Evolutionary conservation across 2,888 invertebrate species (phyloP), one percentile per base, ranked within the genome.

Genomic region (Tricholauxania praeusta): DNA sequence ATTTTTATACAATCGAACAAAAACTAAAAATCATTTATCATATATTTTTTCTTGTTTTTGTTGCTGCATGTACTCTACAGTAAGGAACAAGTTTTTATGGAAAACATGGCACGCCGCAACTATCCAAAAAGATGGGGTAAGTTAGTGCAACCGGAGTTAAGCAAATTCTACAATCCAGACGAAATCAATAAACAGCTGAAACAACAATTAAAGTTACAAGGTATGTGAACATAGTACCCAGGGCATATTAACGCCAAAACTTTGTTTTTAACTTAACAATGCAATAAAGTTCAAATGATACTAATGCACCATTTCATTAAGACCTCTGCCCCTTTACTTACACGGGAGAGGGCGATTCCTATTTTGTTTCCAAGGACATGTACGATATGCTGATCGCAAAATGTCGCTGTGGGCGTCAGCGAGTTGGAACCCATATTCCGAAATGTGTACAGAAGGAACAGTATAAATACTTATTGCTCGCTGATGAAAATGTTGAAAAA

Each of bases 371-470:
- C 15, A 78, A 81, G 12, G 83, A 84, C 68, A 86, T 87, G 85
- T 82, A 82, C 67, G 80, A 83, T 65, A 74, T 79, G 62, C 77
- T 87, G 12, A 49, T 85, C 59, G 82, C 82, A 22, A 81, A 76
- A 22, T 87, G 87, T 74, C 87, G 87, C 15, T 87, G 87, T 75
- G 86, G 87, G 14, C 81, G 87, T 28, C 79, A 75, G 12, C 83
- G 81, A 60, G 79, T 77, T 66, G 82, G 81, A n/a, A 75, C 78
- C 8, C 87, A 87, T 74, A 76, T 84, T 78, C 76, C 83, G 22
- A 87, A 84, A 78, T 87, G 87, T 76, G 74, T 87, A 39, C 87
- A 87, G 74, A 84, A 82, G 48, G 80, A 80, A 22, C 66, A 82
- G n/a, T 80, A 80, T 77, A 80, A 81, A 70, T 79, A 80, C 71